Conservation (phyloP, 2,113 vertebrate genomes). For the Polypterus senegalus region DNA sequence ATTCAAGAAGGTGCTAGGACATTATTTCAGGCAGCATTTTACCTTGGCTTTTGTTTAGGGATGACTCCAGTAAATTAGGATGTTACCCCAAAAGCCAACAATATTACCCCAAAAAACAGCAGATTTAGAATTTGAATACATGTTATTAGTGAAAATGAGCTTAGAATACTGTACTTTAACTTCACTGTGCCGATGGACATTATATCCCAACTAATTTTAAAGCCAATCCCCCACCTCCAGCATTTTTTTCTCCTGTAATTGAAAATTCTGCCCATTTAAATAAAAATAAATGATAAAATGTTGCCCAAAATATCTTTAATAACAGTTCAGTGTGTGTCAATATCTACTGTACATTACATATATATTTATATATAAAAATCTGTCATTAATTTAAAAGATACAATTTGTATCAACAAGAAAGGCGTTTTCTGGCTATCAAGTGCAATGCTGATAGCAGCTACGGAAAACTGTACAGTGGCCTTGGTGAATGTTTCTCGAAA, state of each 20-base stretch:
- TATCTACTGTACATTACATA: slow-evolving; percentile 37
- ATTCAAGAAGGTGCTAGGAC: slow-evolving; percentile 68
- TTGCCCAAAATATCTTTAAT: slow-evolving; percentile 63
- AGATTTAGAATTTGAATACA: slow-evolving; percentile 42
- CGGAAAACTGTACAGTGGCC: slow-evolving; percentile 13
- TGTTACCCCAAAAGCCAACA: too few relatives aligned
- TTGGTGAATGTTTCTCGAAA: background rate
- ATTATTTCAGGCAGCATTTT: slow-evolving; percentile 74
- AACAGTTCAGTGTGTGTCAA: slow-evolving; percentile 40
- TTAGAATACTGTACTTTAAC: slow-evolving; percentile 27
- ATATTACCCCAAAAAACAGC: slow-evolving; percentile 14
- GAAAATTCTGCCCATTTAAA: slow-evolving; percentile 22
- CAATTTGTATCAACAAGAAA: slow-evolving; percentile 98
- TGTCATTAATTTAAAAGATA: slow-evolving; percentile 84
- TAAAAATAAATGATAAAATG: slow-evolving; percentile 71
- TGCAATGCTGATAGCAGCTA: slow-evolving; percentile 56
- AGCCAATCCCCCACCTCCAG: background rate
- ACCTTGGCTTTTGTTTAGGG: slow-evolving; percentile 41
- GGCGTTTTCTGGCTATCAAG: slow-evolving; percentile 75
- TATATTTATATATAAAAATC: slow-evolving; percentile 75
- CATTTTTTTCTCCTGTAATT: slow-evolving; percentile 18
- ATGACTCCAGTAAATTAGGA: too few relatives aligned
- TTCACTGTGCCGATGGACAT: slow-evolving; percentile 3
- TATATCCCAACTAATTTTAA: too few relatives aligned
- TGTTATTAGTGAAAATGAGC: slow-evolving; percentile 32